Base-by-base conservation (phyloP, 2,888 invertebrate species). In the Tricholauxania praeusta region DNA sequence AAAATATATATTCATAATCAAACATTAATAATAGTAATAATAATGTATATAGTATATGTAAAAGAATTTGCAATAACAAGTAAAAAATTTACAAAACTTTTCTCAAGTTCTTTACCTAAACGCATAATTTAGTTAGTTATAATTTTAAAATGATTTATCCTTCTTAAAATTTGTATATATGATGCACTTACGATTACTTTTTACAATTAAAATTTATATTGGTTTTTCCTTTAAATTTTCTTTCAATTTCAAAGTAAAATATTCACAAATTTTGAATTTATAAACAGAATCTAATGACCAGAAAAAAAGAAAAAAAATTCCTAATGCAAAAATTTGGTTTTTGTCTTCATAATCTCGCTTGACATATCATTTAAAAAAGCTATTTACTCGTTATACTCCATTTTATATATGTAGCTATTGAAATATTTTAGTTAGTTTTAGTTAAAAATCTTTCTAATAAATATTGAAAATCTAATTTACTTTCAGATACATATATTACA, bases 1-100 rank as follows among this genome's bases (percentile, higher is more conserved):
- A 70, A 70, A 70, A 70, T 70, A 67, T 67, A 70, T 70, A 63
- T 70, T 63, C 63, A 70, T 47, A 70, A 70, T 70, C 70, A 70
- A 70, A 70, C 63, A 70, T 51, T 62, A 70, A 64, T 51, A 49
- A 64, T 64, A 49, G 10, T 64, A 17, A 64, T 64, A 47, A 63
- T 48, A 48, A 39, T 39, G 12, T n/a, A 32, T 32, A 28, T 62
- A 60, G 39, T 14, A 63, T 63, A 48, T 14, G 28, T 51, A 49
- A 70, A 62, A 70, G 48, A 63, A 62, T 53, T 63, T 47, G 39
- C 63, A 63, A 70, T 70, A 70, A 70, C 70, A 70, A 70, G 48
- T 69, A 62, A 60, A 70, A 63, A 70, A 70, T 70, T 53, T 70
- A 70, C 70, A 70, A 70, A 60, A 70, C 57, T 62, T 39, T 39